Percentiles rank a stretch among this genome's conserved stretches.
Conservation (phyloP, 2,113 vertebrate species). For the Isichthys henryi region DNA sequence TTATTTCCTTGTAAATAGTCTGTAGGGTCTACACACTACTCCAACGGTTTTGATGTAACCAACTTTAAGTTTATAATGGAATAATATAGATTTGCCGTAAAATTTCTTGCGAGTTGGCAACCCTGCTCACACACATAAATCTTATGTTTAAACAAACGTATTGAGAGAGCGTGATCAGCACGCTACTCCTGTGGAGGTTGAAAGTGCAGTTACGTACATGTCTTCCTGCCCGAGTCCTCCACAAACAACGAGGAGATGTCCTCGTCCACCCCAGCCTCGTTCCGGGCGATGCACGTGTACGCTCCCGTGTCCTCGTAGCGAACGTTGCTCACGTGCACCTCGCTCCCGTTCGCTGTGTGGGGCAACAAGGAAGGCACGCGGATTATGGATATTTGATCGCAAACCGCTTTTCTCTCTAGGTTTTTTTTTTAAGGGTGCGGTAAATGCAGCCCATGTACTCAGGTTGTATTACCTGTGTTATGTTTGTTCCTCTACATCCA, state of each 20-base stretch:
- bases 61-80: too few species aligned
- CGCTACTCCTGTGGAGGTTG: background rate
- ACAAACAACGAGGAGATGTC: constrained; percentile 98
- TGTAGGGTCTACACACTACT: too few species aligned
- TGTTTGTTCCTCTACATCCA: background rate
- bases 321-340: constrained; percentile 97
- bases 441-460: background rate
- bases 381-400: background rate
- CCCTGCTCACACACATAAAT: background rate
- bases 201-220: constrained; percentile 69
- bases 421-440: background rate
- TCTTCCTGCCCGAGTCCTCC: constrained; percentile 94
- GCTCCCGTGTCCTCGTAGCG: constrained; percentile 96
- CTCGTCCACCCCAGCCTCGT: constrained; percentile 88
- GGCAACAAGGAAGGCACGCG: background rate
- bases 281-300: constrained; percentile 90
- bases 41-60: too few species aligned
- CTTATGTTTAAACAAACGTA: background rate
- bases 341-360: constrained; percentile 85
- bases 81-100: too few species aligned
- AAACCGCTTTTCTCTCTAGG: background rate
- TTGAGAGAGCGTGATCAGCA: background rate
- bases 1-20: too few species aligned
- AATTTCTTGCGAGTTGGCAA: too few species aligned
- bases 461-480: background rate